phyloP scores from a whole-genome alignment of 92 coral and sea anemone species.

The Meandrina meandrites region DNA sequence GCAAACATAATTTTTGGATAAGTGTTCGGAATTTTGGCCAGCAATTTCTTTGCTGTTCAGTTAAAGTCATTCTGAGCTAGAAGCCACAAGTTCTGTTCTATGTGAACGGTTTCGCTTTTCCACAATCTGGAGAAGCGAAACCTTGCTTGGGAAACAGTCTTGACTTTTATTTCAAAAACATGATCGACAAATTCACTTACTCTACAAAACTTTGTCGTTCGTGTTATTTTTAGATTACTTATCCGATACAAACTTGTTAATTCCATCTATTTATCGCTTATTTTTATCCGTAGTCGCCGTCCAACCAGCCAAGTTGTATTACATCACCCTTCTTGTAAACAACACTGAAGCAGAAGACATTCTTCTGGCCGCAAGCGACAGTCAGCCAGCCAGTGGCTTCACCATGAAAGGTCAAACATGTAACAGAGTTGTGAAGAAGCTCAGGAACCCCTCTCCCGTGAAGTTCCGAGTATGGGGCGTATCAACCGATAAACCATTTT shows the following conservation, averaged over 20 bases:
- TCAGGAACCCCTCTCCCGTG: slow-evolving; percentile 71
- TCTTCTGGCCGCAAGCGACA: slow-evolving; percentile 76
- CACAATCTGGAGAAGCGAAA: not conserved
- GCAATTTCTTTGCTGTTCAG: not conserved
- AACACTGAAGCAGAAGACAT: slow-evolving; percentile 68
- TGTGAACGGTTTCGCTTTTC: not conserved
- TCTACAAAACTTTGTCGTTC: too few relatives aligned
- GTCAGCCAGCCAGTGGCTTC: slow-evolving; percentile 82
- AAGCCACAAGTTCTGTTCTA: not conserved
- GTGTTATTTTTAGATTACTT: not conserved
- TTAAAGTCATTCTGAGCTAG: not conserved
- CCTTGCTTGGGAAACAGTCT: not conserved
- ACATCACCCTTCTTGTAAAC: slow-evolving; percentile 67
- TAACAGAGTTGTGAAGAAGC: slow-evolving; percentile 69
- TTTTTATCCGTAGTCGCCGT: slow-evolving; percentile 60
- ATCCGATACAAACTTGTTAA: not conserved
- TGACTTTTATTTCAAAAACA: not conserved
- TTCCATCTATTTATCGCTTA: not conserved
- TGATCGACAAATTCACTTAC: too few relatives aligned
- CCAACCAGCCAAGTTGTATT: slow-evolving; percentile 89
- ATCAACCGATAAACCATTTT: slow-evolving; percentile 55
- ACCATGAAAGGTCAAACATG: slow-evolving; percentile 47
- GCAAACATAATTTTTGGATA: too few relatives aligned
- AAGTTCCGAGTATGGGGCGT: slow-evolving; percentile 74
- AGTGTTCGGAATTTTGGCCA: not conserved